A percentile compares a stretch with the other conserved stretches of the same genome.
Conservation (phyloP, 2,888 invertebrate species). For the Anagyrus pseudococci region DNA sequence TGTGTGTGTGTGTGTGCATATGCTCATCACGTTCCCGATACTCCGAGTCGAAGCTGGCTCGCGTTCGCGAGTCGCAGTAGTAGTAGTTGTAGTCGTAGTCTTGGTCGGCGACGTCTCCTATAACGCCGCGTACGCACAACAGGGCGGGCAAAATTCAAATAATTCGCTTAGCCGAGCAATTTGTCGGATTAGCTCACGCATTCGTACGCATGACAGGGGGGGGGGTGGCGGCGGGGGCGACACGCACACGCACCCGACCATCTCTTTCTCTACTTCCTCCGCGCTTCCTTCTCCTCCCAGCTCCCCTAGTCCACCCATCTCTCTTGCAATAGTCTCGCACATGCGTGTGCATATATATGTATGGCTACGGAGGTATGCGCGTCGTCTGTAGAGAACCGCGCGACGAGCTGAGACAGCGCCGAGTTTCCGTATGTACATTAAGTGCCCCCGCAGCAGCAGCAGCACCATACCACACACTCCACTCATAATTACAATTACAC, state of each 20-base stretch:
- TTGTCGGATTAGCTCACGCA: slow-evolving; percentile 8
- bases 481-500: slow-evolving; percentile 52
- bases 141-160: slow-evolving; percentile 27
- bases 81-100: too few relatives aligned
- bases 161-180: slow-evolving; percentile 26
- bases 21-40: too few relatives aligned
- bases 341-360: neutral
- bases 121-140: neutral
- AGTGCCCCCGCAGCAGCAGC: slow-evolving; percentile 39
- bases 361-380: neutral
- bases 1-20: neutral
- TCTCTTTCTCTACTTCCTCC: too few relatives aligned
- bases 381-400: slow-evolving; percentile 1
- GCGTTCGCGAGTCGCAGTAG: too few relatives aligned
- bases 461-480: neutral
- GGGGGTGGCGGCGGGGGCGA: too few relatives aligned
- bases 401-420: neutral
- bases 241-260: too few relatives aligned
- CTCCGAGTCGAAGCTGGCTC: too few relatives aligned
- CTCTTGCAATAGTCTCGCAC: too few relatives aligned
- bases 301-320: too few relatives aligned
- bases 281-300: neutral
- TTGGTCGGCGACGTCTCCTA: neutral
- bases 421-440: too few relatives aligned
- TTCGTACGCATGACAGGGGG: too few relatives aligned